Base-by-base conservation (phyloP, 1,140 invertebrate genomes). In the Musca domestica region DNA sequence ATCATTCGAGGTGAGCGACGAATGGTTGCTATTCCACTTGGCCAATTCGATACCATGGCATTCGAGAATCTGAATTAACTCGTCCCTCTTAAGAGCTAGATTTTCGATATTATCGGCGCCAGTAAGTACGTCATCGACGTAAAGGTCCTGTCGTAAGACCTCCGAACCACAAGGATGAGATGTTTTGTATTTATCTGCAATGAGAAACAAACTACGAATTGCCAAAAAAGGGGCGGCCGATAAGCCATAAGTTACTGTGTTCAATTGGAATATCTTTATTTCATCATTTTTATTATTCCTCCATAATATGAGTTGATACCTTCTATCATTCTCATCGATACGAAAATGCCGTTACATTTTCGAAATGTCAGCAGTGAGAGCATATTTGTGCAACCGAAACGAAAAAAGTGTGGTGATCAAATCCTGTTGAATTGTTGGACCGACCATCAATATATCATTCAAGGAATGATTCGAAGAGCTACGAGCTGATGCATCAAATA, bases 321-420 rank as follows among this genome's bases (percentile, higher is more conserved):
- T 41, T 41, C 10, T 41, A 41, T 41, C 34, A 17, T 30, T 46
- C 27, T 30, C 20, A 20, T 68, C 47, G 17, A 64, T 22, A 12
- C 30, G 2, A 68, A 68, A 64, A 19, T 68, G 58, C 5, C 67
- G 41, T 46, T 68, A 64, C 67, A 68, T 68, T 64, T 68, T 68
- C 3, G 23, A 49, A 9, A 64, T 68, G 12, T 67, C 66, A 15
- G 67, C 67, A 10, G 47, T 68, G 14, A 68, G 9, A 2, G 46
- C 56, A 64, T 64, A 64, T 17, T 23, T 41, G 41, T 68, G 41
- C 58, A 54, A 41, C 12, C 66, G 66, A 67, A 67, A 67, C 19
- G 30, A 17, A 20, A 67, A 67, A 2, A 67, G 20, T n/a, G 66
- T 56, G 3, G 51, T 54, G 14, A 56, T 22, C 34, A 41, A 12